Percentiles rank a stretch among this genome's conserved stretches.
These are phyloP conservation scores for Bucco capensis DNA, from an alignment of 2,113 vertebrate genomes.

Conservation along the genomic window DNA sequence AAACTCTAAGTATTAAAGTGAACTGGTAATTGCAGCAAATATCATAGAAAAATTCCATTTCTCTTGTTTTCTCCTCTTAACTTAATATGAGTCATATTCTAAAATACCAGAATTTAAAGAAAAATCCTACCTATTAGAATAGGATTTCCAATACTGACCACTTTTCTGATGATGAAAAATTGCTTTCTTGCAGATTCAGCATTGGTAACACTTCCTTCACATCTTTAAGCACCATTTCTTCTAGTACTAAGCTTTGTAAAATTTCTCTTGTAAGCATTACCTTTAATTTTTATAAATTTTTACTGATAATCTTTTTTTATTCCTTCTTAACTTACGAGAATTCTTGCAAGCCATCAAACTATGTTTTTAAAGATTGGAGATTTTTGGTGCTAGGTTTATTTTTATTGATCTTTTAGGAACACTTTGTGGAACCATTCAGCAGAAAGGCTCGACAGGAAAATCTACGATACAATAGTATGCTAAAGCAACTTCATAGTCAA, in stretches of 20 bases:
- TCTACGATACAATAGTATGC: constrained; percentile 91
- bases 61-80: neutral
- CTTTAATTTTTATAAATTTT: neutral
- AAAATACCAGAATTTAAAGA: neutral
- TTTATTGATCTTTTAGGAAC: constrained; percentile 74
- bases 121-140: neutral
- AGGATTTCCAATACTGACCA: neutral
- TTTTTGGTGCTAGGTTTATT: neutral
- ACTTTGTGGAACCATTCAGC: constrained; percentile 91
- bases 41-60: neutral
- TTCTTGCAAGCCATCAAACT: neutral
- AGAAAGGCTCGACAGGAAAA: constrained; percentile 92
- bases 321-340: neutral
- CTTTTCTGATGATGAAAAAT: neutral
- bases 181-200: neutral
- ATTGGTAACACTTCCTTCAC: neutral
- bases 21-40: neutral
- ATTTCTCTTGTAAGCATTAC: neutral
- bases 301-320: neutral
- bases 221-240: neutral
- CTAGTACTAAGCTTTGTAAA: neutral
- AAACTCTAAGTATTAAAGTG: neutral
- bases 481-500: constrained; percentile 89
- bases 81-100: neutral
- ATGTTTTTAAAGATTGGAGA: neutral